phyloP scores from a whole-genome alignment of 2,797 vertebrate species.

The Anguilla marmorata region DNA sequence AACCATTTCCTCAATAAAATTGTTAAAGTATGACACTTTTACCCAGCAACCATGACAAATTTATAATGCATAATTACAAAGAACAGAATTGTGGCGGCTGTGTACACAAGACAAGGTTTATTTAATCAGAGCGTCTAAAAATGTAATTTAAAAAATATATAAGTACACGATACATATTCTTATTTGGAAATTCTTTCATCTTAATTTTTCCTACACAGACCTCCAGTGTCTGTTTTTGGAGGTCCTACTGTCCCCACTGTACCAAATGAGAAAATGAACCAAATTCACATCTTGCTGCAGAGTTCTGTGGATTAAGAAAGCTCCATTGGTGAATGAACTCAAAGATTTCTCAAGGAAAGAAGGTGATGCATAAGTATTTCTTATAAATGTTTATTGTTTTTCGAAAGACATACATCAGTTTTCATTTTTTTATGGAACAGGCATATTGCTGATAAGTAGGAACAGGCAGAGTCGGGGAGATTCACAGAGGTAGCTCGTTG shows the following conservation, averaged over 20 bases:
- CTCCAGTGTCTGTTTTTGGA: too few relatives aligned
- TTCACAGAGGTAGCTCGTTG: constrained; percentile 55
- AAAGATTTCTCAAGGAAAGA: neutral
- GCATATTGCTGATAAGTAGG: constrained; percentile 34
- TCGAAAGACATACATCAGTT: constrained; percentile 44
- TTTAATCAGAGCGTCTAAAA: too few relatives aligned
- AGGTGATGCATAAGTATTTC: constrained; percentile 36
- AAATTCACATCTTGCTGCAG: neutral
- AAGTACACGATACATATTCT: too few relatives aligned
- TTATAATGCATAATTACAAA: too few relatives aligned
- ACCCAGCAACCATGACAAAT: too few relatives aligned
- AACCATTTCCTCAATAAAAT: too few relatives aligned
- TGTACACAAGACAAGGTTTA: too few relatives aligned
- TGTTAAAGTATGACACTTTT: too few relatives aligned
- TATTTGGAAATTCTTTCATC: neutral
- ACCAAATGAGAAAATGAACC: neutral
- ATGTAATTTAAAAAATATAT: too few relatives aligned
- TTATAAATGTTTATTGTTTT: constrained; percentile 61
- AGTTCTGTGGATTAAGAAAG: neutral
- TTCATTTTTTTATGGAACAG: constrained; percentile 6
- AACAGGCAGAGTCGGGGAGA: constrained; percentile 27
- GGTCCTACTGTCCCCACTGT: neutral
- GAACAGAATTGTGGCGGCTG: too few relatives aligned
- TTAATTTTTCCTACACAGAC: neutral
- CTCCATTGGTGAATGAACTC: neutral